Base-by-base conservation (phyloP, 2,888 invertebrate genomes). In the Ephialtes manifestator region DNA sequence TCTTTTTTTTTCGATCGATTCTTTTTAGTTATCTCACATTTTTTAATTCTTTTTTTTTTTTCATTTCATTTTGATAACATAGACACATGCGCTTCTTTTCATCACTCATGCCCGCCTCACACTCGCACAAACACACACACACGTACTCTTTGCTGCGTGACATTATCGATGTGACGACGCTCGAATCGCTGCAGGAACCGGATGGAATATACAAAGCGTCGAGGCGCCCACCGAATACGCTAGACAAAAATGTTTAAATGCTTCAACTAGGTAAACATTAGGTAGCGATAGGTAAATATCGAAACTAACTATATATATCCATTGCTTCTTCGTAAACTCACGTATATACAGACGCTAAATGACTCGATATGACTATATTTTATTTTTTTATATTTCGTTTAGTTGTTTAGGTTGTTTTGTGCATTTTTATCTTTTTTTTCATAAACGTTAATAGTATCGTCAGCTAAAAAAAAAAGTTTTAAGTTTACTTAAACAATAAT, bases 351-450 rank as follows among this genome's bases (percentile, higher is more conserved):
- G 90, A 92, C 90, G 90, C 89, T 92, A 92, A 91, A 91, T 94
- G 94, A 94, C 94, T 94, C 92, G 94, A 93, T 93, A 91, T 94
- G 94, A 94, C 94, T 94, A 94, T 92, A 89, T 92, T 89, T 89
- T 92, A 91, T 90, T 89, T 65, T 24, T 72, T 79, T 72, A 91
- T 87, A 88, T 91, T 90, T 84, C 77, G 55, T 86, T 78, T 82
- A 67, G 68, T 80, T 80, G 74, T 85, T 87, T 87, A 67, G 82
- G 72, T 70, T 91, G 88, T 91, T 87, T 51, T 83, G 82, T 80
- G 58, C 83, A 55, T 77, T 77, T 75, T 84, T 84, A 75, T 67
- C 39, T 71, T 71, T 81, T n/a, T n/a, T 74, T 80, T 70, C 67
- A 72, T 86, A 82, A 85, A 78, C 83, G 65, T 75, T 83, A 81